Conservation (phyloP, 2,797 vertebrate species). For the Centroberyx gerrardi region DNA sequence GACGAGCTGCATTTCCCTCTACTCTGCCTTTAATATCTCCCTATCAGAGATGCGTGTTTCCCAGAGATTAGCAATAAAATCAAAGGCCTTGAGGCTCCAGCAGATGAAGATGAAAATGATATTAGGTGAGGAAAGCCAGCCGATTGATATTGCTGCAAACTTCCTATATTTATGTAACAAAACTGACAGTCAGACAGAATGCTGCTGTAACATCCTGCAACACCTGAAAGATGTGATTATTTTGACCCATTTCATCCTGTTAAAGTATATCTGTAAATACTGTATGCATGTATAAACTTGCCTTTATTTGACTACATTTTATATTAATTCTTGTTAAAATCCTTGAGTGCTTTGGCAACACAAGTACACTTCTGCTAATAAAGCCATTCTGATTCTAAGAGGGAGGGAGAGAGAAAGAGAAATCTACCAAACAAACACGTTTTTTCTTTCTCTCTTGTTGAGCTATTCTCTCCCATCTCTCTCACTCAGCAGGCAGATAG, state of each 20-base stretch:
- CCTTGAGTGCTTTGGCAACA: too few species aligned
- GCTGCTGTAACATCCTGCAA: not conserved
- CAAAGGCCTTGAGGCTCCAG: not conserved
- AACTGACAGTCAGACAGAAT: not conserved
- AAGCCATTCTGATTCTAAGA: not conserved
- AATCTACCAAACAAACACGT: not conserved
- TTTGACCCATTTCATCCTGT: too few species aligned
- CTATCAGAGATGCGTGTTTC: too few species aligned
- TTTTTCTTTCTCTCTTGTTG: too few species aligned
- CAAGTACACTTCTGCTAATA: not conserved
- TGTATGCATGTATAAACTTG: too few species aligned
- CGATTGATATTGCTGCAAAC: constrained; percentile 7
- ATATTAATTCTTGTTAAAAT: too few species aligned
- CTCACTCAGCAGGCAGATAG: too few species aligned
- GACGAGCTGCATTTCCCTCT: not conserved
- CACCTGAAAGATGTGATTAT: not conserved
- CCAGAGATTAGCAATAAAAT: not conserved
- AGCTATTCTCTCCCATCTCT: too few species aligned
- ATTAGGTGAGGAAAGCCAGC: not conserved
- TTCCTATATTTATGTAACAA: not conserved
- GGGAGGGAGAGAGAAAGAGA: not conserved
- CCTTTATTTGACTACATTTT: too few species aligned
- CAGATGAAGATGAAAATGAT: not conserved
- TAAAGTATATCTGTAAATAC: not conserved
- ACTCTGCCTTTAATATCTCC: too few species aligned